These are phyloP conservation scores for Ariolimax columbianus DNA, from an alignment of 2,888 invertebrate species.

Conservation along the genomic window DNA sequence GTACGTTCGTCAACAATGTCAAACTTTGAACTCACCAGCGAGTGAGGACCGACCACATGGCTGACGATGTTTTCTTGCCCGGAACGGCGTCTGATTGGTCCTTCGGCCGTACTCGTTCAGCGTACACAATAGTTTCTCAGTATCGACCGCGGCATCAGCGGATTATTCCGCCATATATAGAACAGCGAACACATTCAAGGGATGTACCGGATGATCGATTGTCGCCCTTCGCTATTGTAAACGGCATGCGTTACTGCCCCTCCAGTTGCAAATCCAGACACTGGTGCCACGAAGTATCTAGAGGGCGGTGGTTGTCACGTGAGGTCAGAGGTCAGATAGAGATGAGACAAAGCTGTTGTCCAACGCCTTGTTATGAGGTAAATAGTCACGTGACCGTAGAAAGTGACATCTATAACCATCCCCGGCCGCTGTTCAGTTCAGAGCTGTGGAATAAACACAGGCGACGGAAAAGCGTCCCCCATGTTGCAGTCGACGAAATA, in stretches of 20 bases:
- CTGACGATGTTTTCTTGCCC: constrained; percentile 25
- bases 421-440: background rate
- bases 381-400: background rate
- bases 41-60: background rate
- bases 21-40: too few relatives aligned
- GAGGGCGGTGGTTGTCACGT: background rate
- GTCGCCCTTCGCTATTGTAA: background rate
- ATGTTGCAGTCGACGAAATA: background rate
- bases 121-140: background rate
- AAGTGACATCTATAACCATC: background rate
- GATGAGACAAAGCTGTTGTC: background rate
- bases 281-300: background rate
- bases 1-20: too few relatives aligned
- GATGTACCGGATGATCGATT: background rate
- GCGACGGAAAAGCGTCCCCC: background rate
- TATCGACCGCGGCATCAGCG: background rate
- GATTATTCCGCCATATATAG: background rate
- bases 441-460: background rate
- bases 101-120: background rate
- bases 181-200: background rate
- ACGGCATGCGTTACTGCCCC: background rate
- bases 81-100: background rate
- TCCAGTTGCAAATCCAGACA: background rate
- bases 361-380: background rate
- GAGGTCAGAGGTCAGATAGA: background rate